Base-by-base conservation (phyloP, 2,113 vertebrate species). In the Cyprinodon variegatus region DNA sequence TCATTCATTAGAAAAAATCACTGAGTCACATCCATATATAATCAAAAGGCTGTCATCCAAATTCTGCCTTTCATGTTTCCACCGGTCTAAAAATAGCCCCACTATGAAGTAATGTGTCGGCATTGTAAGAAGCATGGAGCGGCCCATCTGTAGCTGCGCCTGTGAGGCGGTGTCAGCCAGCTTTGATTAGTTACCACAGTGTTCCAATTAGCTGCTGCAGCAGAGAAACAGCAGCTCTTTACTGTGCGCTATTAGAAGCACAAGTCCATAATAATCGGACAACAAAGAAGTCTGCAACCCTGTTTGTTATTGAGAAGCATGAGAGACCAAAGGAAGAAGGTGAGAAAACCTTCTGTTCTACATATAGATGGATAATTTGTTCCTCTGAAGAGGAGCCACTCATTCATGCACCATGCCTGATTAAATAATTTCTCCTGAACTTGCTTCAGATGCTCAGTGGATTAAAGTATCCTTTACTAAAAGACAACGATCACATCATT, bases 121-220 rank as follows among this genome's bases (percentile, higher is more conserved):
- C 78, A 76, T 53, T 75, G 77, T 84, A 68, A 79, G 82, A 81
- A 73, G 60, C 69, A 61, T 61, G 76, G 66, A 68, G 82, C 43
- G 17, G 73, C 66, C 73, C 83, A 88, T 88, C 84, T 91, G 86
- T 78, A 77, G 76, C 76, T 65, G 78, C 45, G 65, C 72, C 73
- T 74, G 68, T 66, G 74, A 83, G 79, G 62, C 78, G 73, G 70
- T 69, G 77, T 83, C 86, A 78, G 76, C 77, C 69, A 48, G 84
- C 84, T 86, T 83, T 89, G 85, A 85, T 84, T 84, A 84, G 83
- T 77, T 57, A 68, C 65, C 72, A 53, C 45, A n/a, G 57, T 62
- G 68, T 79, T 80, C 73, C 72, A 67, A 81, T 79, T 91, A 86
- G 84, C 81, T 83, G 65, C 61, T 76, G 72, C 72, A 77, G 84